Base-by-base conservation (phyloP, 2,888 invertebrate genomes). In the Saturnia pavonia region DNA sequence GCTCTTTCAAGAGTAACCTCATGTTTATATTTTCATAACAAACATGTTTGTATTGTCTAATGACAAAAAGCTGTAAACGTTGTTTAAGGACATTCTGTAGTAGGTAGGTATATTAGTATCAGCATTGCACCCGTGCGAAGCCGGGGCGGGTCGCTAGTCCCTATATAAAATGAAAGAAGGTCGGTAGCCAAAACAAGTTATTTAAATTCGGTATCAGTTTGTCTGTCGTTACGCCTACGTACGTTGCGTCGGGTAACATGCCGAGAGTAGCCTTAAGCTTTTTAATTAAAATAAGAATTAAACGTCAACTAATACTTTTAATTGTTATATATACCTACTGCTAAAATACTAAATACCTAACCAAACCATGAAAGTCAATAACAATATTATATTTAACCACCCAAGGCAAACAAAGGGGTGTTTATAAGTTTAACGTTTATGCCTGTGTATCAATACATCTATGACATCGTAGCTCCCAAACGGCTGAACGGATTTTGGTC, bases 101-200 rank as follows among this genome's bases (percentile, higher is more conserved):
- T n/a, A n/a, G n/a, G n/a, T n/a, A n/a, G n/a, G n/a, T n/a, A n/a
- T n/a, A n/a, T n/a, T n/a, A n/a, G n/a, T n/a, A n/a, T n/a, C n/a
- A n/a, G n/a, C n/a, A n/a, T n/a, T n/a, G n/a, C n/a, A n/a, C n/a
- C n/a, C n/a, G n/a, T n/a, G n/a, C n/a, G n/a, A n/a, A n/a, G n/a
- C n/a, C n/a, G n/a, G n/a, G n/a, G n/a, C n/a, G 16, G 3, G 0
- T 66, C 34, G n/a, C 22, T 66, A 25, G 11, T 22, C 69, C 69
- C 45, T 70, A 48, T 14, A 60, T 4, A 25, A 25, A 34, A 65
- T 63, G 34, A 65, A 34, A 48, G 60, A 84, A 85, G 83, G 82
- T 83, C 81, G 88, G 91, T 84, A 89, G 89, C 88, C 85, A 82
- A 88, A 92, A 92, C 92, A 84, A 88, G 92, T 92, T 93, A 91